Percentiles rank a stretch among this genome's conserved stretches.
phyloP scores from a whole-genome alignment of 2,113 vertebrate genomes.

The Scopus umbretta region DNA sequence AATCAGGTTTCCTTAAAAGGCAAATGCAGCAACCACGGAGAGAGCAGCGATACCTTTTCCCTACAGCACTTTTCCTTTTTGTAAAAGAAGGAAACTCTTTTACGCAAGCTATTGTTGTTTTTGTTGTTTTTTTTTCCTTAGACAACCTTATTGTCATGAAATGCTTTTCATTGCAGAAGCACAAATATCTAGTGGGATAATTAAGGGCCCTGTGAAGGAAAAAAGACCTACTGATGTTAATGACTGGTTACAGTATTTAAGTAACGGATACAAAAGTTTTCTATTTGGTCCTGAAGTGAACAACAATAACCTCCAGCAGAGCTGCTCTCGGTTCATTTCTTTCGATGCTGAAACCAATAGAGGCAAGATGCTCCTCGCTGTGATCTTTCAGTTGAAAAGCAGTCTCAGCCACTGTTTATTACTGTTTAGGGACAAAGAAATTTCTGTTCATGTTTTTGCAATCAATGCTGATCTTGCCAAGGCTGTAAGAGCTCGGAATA shows the following conservation, averaged over 20 bases:
- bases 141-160: not conserved
- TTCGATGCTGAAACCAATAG: slow-evolving; percentile 11
- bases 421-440: not conserved
- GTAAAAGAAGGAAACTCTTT: not conserved
- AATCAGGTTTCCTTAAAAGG: slow-evolving; percentile 11
- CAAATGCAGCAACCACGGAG: not conserved
- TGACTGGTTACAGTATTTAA: not conserved
- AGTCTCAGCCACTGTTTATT: not conserved
- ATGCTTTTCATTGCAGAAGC: not conserved
- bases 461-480: slow-evolving; percentile 10
- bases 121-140: not conserved
- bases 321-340: not conserved
- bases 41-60: not conserved
- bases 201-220: not conserved
- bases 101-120: fast-evolving
- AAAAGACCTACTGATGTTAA: not conserved
- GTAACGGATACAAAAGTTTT: not conserved
- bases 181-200: not conserved
- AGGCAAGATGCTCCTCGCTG: slow-evolving; percentile 4
- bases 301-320: not conserved
- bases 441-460: slow-evolving; percentile 44
- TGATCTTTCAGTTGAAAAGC: not conserved
- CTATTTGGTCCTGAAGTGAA: not conserved
- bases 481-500: not conserved
- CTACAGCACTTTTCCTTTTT: not conserved